A percentile compares a stretch with the other conserved stretches of the same genome.
Evolutionary conservation across 1,140 invertebrate species (phyloP).

Genomic region (Drosophila littoralis): DNA sequence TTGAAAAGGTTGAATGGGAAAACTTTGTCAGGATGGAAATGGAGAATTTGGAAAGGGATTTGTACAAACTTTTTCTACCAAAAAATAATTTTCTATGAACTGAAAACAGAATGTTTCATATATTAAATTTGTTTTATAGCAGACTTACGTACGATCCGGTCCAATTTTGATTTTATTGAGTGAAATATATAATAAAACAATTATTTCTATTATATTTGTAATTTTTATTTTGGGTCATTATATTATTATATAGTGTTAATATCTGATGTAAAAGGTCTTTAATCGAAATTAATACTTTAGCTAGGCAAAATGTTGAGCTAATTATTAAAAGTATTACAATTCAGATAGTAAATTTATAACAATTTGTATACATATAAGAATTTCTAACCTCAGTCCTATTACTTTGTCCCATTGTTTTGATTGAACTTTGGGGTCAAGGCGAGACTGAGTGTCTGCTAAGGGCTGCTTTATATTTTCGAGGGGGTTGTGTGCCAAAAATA

Average conservation of each 20-base stretch:
- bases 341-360: not conserved
- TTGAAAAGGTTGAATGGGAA: constrained; percentile 50
- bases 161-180: not conserved
- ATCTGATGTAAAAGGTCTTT: too few species aligned
- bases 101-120: too few species aligned
- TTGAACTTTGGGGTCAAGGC: constrained; percentile 61
- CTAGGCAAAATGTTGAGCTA: too few species aligned
- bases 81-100: not conserved
- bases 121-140: too few species aligned
- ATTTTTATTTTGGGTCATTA: too few species aligned
- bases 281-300: too few species aligned
- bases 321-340: too few species aligned
- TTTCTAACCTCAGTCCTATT: not conserved
- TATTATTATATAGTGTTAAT: too few species aligned
- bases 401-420: constrained; percentile 21
- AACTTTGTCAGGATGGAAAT: constrained; percentile 49
- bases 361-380: not conserved
- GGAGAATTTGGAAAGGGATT: constrained; percentile 51
- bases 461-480: constrained; percentile 36
- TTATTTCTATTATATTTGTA: too few species aligned
- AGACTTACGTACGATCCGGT: not conserved
- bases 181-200: too few species aligned
- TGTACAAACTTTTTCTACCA: constrained; percentile 5
- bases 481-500: constrained; percentile 5
- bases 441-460: constrained; percentile 39